Percentiles rank a stretch among this genome's conserved stretches.
phyloP scores from a whole-genome alignment of 2,888 invertebrate genomes.

The Cantharis flavilabris region DNA sequence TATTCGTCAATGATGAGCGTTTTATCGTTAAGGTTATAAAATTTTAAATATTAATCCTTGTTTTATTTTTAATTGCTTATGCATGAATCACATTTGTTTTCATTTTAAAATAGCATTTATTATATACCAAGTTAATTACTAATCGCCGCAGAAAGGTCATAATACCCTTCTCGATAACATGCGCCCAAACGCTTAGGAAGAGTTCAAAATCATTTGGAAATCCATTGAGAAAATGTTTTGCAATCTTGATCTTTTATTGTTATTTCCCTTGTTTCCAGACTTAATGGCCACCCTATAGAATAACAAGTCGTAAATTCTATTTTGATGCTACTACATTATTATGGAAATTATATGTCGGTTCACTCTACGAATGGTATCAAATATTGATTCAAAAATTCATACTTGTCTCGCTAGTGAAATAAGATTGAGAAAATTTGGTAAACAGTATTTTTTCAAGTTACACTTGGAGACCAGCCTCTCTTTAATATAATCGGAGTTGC shows the following conservation, averaged over 20 bases:
- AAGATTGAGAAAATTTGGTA: neutral
- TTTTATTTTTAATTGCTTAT: neutral
- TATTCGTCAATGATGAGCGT: neutral
- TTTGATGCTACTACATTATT: neutral
- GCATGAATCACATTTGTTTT: neutral
- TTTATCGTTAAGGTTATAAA: neutral
- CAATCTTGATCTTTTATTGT: neutral
- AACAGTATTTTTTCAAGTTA: neutral
- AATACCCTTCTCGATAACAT: neutral
- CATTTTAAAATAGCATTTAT: neutral
- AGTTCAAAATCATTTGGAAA: too few species aligned
- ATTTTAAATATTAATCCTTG: neutral
- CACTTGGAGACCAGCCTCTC: neutral
- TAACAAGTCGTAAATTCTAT: neutral
- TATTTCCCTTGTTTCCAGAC: neutral
- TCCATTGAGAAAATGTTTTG: neutral
- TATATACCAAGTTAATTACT: neutral
- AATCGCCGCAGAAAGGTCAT: neutral
- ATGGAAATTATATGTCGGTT: neutral
- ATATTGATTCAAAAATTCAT: neutral
- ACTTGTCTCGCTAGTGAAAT: neutral
- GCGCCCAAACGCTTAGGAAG: too few species aligned
- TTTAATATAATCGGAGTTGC: neutral
- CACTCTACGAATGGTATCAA: neutral
- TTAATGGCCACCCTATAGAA: neutral